phyloP scores from a whole-genome alignment of 2,113 vertebrate genomes.

The Hippopotamus amphibius region DNA sequence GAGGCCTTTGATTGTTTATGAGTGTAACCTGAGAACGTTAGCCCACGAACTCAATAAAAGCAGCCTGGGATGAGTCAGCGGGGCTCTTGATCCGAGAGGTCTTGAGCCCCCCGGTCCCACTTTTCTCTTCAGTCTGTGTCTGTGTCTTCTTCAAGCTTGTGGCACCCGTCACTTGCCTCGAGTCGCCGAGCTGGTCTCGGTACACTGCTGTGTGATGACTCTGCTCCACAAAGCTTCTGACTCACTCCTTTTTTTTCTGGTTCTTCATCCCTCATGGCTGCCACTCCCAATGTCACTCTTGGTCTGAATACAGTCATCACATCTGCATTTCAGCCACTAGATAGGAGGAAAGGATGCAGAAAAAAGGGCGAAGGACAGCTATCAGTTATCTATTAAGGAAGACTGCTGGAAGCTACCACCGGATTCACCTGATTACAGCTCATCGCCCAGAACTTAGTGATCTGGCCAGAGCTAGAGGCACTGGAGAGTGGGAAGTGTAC shows the following conservation, averaged over 20 bases:
- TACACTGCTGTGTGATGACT: neutral
- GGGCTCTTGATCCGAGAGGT: no score
- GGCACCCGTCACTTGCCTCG: no score
- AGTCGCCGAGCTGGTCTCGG: no score
- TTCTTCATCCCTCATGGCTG: neutral
- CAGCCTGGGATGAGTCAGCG: no score
- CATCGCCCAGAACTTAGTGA: neutral
- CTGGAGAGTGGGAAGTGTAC: neutral
- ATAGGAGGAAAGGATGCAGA: neutral
- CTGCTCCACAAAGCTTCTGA: neutral
- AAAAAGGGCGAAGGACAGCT: neutral
- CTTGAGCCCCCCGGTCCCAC: no score
- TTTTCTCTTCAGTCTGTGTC: no score
- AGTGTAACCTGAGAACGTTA: no score
- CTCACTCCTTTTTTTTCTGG: neutral
- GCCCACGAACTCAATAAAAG: no score
- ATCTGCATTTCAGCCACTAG: neutral
- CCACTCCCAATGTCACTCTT: neutral
- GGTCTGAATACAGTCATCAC: neutral
- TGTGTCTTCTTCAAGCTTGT: no score
- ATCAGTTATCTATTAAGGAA: neutral
- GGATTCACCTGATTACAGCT: neutral
- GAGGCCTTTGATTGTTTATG: no score
- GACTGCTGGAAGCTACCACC: neutral
- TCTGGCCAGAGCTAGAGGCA: neutral